Base-by-base conservation (phyloP, 2,888 invertebrate species). In the Blera fallax region DNA sequence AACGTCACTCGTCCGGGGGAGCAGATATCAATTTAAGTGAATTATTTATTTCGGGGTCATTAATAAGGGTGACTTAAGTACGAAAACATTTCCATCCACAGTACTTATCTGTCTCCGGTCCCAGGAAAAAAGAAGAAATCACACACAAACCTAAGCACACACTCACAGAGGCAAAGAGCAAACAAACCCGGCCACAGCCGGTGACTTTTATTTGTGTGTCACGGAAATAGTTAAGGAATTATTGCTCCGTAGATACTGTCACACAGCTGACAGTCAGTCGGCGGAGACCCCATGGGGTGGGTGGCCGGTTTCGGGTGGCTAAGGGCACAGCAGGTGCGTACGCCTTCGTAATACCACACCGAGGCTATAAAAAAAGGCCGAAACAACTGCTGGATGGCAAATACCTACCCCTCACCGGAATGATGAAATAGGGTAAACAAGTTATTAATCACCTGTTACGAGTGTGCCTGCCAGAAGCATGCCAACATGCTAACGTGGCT, bases 181-280 rank as follows among this genome's bases (percentile, higher is more conserved):
- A 74, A 64, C 32, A 72, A 72, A 65, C 70, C 80, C 58, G 21
- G 80, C 76, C 67, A 65, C 76, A 72, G 70, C 78, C 78, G 78
- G 85, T 85, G 87, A 83, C 87, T 79, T 85, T 85, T 83, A 85
- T 83, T 87, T 87, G 81, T 83, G 80, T 87, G 80, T 83, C 87
- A 88, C 87, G 88, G 84, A 87, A 88, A 88, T 87, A 84, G 87
- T 88, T 87, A 83, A 87, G 87, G 79, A 87, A 87, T 88, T 88
- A 87, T 88, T 87, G 88, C 76, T 76, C 78, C 87, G 67, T 78
- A 88, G 88, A 88, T 88, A 88, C 87, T 87, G 88, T 88, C 88
- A 88, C 79, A 76, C 83, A 87, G 81, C 83, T 88, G 87, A 88
- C 87, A 88, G 85, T 77, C 79, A 74, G 87, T 83, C 52, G 16